A percentile compares a stretch with the other conserved stretches of the same genome.
These are phyloP conservation scores for Drosophila nr. perissopoda DNA, from an alignment of 2,888 invertebrate genomes.

Conservation along the genomic window DNA sequence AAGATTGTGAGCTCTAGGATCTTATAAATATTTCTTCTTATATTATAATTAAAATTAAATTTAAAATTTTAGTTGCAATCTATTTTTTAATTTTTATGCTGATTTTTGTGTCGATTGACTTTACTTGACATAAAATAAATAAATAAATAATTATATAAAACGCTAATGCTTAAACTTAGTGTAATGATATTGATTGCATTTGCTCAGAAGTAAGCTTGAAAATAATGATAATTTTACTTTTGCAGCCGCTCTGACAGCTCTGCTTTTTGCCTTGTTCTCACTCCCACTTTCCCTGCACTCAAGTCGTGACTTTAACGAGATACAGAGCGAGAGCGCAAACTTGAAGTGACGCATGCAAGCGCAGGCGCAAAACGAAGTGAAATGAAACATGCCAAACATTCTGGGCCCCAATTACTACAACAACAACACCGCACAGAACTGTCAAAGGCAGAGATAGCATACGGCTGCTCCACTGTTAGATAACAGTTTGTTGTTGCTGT, in stretches of 20 bases:
- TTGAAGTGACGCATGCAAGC: not conserved
- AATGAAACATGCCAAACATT: slow-evolving; percentile 53
- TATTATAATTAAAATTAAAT: no score
- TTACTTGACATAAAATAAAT: not conserved
- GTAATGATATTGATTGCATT: not conserved
- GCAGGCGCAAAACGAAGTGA: slow-evolving; percentile 40
- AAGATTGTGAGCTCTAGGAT: not conserved
- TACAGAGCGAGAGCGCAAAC: slow-evolving; percentile 6
- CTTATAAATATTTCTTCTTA: not conserved
- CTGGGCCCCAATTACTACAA: slow-evolving; percentile 39
- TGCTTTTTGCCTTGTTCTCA: not conserved
- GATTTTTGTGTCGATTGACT: not conserved
- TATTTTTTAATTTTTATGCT: not conserved
- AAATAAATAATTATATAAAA: not conserved
- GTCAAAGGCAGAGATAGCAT: slow-evolving; percentile 26
- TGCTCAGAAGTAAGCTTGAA: not conserved
- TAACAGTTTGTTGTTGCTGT: slow-evolving; percentile 67
- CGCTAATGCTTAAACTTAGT: not conserved
- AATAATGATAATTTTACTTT: no score
- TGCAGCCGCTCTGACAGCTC: slow-evolving; percentile 34
- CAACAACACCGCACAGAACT: slow-evolving; percentile 22
- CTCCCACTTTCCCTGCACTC: not conserved
- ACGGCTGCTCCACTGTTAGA: slow-evolving; percentile 51
- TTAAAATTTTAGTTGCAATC: no score
- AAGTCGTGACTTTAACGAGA: slow-evolving; percentile 2